Conservation (phyloP, 1,140 invertebrate genomes). For the Leptinotarsa defecta region DNA sequence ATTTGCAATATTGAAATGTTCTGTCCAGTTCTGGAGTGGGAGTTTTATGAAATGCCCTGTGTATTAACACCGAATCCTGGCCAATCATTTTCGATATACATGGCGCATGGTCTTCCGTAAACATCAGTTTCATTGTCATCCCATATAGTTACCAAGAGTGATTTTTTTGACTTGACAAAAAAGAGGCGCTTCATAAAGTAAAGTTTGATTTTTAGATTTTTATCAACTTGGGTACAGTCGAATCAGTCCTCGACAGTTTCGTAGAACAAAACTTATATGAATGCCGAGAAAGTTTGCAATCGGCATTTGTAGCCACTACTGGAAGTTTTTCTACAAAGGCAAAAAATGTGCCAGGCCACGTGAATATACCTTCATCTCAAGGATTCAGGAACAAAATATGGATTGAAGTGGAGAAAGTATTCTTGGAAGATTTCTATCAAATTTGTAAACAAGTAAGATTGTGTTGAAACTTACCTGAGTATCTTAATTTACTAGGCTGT, state of each 20-base stretch:
- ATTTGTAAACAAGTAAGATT: slow-evolving; percentile 68
- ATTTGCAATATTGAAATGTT: not conserved
- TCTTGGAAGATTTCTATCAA: slow-evolving; percentile 72
- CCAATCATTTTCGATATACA: too few species aligned
- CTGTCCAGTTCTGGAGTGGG: too few species aligned
- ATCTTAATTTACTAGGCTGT: too few species aligned
- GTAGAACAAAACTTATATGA: slow-evolving; percentile 61
- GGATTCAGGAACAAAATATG: slow-evolving; percentile 76
- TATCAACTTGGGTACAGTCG: slow-evolving; percentile 69
- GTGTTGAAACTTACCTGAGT: too few species aligned
- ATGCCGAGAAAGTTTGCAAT: slow-evolving; percentile 63
- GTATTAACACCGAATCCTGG: too few species aligned
- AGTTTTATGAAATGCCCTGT: too few species aligned
- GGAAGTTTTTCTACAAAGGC: slow-evolving; percentile 38
- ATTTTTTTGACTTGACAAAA: too few species aligned
- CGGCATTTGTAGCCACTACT: slow-evolving; percentile 62
- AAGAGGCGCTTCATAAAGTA: too few species aligned
- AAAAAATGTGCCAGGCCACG: slow-evolving; percentile 69
- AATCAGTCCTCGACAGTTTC: slow-evolving; percentile 62
- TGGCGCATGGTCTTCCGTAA: too few species aligned
- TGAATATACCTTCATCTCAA: slow-evolving; percentile 70
- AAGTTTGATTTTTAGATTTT: slow-evolving; percentile 66
- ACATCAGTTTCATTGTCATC: too few species aligned
- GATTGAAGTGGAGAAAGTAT: slow-evolving; percentile 77
- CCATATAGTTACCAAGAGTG: too few species aligned